Base-by-base conservation (phyloP, 2,888 invertebrate species). In the Pachycephus smyrnensis region DNA sequence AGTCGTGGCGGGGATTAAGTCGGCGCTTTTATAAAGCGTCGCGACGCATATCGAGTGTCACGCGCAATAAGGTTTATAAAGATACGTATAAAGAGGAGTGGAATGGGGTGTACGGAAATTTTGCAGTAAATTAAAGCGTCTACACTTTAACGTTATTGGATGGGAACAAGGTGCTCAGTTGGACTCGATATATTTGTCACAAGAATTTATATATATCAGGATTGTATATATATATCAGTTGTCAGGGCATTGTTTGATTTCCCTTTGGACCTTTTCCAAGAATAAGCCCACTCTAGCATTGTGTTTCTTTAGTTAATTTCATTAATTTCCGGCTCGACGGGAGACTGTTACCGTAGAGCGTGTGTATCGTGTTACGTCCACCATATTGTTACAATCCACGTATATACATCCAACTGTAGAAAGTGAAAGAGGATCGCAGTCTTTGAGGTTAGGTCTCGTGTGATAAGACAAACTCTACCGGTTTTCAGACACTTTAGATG, bases 291-390 rank as follows among this genome's bases (percentile, higher is more conserved):
- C 23, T 35, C 15, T 12, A 36, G 73, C 2, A 33, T 35, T 31
- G 37, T 33, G 32, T n/a, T 33, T 12, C 73, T 33, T 75, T n/a
- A n/a, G 23, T 68, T 75, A 69, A n/a, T 33, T 75, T 68, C 15
- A 12, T 23, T 75, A 69, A 35, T 35, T 12, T 68, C 55, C 55
- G 23, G 55, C 55, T 55, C 55, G 55, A 15, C 55, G 23, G 55
- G 23, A 55, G 23, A 55, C 55, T 40, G 15, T 23, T 9, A 23
- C 23, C 55, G 55, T 23, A 9, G 23, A 23, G 55, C 55, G 23
- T 55, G 55, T 1, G 55, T 55, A 55, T 55, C 55, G 55, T 23
- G 55, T 55, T 55, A 23, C 55, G 55, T 23, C 23, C 23, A 23
- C 9, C 55, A 55, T 55, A 55, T 55, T 23, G 55, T 55, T 55